Evolutionary conservation across 2,797 vertebrate genomes (phyloP), one percentile per base, ranked within the genome.

Genomic region (Serranus cabrilla): DNA sequence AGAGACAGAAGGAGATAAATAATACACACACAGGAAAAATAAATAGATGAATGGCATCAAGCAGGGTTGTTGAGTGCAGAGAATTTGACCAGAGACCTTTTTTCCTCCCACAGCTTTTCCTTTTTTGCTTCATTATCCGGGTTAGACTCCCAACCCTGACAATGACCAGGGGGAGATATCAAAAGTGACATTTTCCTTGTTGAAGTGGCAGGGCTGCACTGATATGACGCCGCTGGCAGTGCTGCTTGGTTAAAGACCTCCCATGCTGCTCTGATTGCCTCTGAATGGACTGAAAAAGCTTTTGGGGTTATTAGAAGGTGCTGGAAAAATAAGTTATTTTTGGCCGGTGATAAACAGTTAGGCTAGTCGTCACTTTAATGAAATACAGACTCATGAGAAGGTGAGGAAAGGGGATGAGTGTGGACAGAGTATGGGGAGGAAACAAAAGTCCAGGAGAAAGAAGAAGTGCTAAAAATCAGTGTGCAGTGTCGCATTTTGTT

Each of bases 161-260:
- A 84, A 73, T 86, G 86, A 90, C 90, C 89, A 78, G 71, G 55
- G 88, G 89, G 82, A 89, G 88, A 87, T 84, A 90, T 94, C 87
- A 92, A 88, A 87, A 91, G 90, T 91, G 87, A 89, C 88, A 92
- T 90, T 88, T 91, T 72, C 81, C 82, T 70, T 57, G 85, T 90
- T 79, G 75, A 83, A 92, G 84, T 83, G 79, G 75, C 85, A 39
- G 74, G 59, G 65, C 85, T 63, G 83, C 81, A 50, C 76, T 89
- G 88, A 90, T 91, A 88, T 85, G 83, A 88, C 81, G 80, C 85
- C 76, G 69, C 80, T 67, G 88, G 78, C 85, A 54, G 78, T 12
- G 71, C 78, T 69, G 72, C 71, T 71, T 73, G 74, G 67, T 87
- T 81, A 87, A 82, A 86, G 77, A 78, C 85, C 89, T 83, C 85